These are phyloP conservation scores for Rhombomys opimus DNA, from an alignment of 2,113 vertebrate genomes.

Conservation along the genomic window DNA sequence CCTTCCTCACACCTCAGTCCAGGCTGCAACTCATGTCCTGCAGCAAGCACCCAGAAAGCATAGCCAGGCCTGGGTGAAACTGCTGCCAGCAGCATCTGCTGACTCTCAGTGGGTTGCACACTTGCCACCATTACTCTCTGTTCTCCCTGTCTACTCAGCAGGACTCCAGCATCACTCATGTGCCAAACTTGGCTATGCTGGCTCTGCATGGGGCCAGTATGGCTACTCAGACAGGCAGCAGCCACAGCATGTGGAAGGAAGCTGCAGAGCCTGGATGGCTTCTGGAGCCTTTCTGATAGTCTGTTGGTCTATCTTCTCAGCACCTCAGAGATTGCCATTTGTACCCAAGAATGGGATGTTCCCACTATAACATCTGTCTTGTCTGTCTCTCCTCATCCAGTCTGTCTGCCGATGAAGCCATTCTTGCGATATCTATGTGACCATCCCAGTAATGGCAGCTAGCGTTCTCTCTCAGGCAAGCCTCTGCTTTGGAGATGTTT, in stretches of 20 bases:
- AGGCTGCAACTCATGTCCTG: neutral
- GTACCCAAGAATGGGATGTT: fast-evolving
- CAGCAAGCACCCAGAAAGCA: neutral
- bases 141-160: neutral
- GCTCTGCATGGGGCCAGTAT: neutral
- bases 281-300: fast-evolving
- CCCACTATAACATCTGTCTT: fast-evolving
- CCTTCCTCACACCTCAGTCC: neutral
- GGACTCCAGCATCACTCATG: neutral
- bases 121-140: slow-evolving; percentile 59
- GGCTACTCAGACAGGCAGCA: fast-evolving
- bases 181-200: neutral
- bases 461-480: fast-evolving
- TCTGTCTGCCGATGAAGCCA: neutral
- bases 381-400: fast-evolving
- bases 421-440: too few relatives aligned
- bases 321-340: fast-evolving
- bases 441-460: fast-evolving
- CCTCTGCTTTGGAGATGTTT: neutral
- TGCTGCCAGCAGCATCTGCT: neutral
- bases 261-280: fast-evolving
- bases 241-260: neutral
- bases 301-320: neutral
- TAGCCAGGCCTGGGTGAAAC: neutral
- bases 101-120: neutral